These are phyloP conservation scores for Hemibagrus wyckioides DNA, from an alignment of 2,113 vertebrate genomes.

Conservation along the genomic window DNA sequence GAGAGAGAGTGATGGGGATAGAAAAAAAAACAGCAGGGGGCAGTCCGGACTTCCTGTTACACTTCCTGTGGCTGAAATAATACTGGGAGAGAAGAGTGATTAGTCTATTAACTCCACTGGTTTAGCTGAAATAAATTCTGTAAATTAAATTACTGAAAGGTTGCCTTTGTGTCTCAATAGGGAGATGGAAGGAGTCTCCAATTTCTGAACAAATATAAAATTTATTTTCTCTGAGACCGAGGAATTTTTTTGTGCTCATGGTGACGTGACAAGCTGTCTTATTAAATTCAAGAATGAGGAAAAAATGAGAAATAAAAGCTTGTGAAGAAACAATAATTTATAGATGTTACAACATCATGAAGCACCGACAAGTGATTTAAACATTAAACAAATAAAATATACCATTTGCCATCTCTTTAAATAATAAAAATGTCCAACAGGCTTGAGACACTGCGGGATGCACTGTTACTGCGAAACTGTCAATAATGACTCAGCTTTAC, in stretches of 20 bases:
- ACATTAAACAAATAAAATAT: neutral
- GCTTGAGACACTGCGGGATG: neutral
- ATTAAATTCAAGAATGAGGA: neutral
- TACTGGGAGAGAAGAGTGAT: too few species aligned
- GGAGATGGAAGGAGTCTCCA: neutral
- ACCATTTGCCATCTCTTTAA: neutral
- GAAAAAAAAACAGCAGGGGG: constrained; percentile 29
- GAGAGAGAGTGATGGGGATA: constrained; percentile 29
- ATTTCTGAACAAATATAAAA: neutral
- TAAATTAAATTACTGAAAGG: neutral
- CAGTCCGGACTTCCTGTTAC: neutral
- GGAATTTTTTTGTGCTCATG: neutral
- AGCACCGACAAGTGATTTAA: too few species aligned
- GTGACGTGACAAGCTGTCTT: neutral
- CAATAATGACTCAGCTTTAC: neutral
- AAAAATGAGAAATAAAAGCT: neutral
- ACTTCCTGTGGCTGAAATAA: neutral
- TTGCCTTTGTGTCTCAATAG: neutral
- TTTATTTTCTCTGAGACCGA: neutral
- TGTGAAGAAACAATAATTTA: neutral
- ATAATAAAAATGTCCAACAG: neutral
- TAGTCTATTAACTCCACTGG: neutral
- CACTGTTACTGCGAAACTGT: neutral
- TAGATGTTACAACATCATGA: neutral
- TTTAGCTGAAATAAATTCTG: neutral